Evolutionary conservation across 2,888 invertebrate species (phyloP), one percentile per base, ranked within the genome.

Genomic region (Acrocyrtus sp.): DNA sequence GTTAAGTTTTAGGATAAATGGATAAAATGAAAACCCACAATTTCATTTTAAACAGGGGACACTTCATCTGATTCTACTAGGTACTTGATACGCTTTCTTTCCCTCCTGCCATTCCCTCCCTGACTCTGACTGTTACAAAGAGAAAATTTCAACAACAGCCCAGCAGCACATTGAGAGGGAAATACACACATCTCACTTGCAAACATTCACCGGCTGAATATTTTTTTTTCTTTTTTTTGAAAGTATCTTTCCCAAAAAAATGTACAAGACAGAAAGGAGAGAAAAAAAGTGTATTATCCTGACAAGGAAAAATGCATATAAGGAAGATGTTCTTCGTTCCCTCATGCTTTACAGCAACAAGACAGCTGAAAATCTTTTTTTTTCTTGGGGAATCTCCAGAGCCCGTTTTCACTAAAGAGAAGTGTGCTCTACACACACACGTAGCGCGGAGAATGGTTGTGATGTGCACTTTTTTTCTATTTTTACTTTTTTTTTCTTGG

Each of bases 401-500:
- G 48, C 12, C 22, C 22, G 48, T 48, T 6, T 48, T n/a, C n/a
- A n/a, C n/a, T n/a, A n/a, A n/a, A n/a, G 19, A 22, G 48, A 48
- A 29, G 53, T 19, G 10, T 8, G 17, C 8, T 47, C 47, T 10
- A 21, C 47, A 47, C 53, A 26, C 19, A 29, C 53, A 19, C 29
- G 10, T 1, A 34, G 3, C 15, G 51, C 29, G n/a, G 51, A 26
- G 61, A 27, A 41, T 62, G 61, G 39, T 41, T 34, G 29, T 61
- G 50, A 61, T 61, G 29, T 61, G 45, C 39, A 61, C 12, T 51
- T 39, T 62, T 39, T 41, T 17, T 48, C 24, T 29, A 15, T 43
- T 24, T 8, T 41, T 17, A 39, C n/a, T 53, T 21, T n/a, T 53
- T 54, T 45, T 58, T 26, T 43, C 27, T 54, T 58, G 50, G 22